Conservation (phyloP, 37 sponge, comb jelly and placozoan species). For the Crambe crambe region DNA sequence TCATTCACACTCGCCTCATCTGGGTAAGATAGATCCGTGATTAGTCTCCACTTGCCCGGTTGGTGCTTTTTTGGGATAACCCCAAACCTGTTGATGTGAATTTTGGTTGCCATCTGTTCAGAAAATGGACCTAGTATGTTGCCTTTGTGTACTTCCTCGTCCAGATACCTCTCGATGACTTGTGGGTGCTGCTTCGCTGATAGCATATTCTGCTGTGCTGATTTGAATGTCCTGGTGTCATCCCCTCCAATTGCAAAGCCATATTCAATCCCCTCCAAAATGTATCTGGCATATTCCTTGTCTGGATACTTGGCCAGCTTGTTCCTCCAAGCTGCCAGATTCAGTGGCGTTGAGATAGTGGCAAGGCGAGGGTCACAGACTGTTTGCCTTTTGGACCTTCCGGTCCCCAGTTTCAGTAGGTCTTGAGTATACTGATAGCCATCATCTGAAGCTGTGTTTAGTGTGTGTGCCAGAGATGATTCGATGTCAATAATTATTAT, state of each 20-base stretch:
- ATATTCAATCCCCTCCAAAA: no score
- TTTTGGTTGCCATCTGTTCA: background rate
- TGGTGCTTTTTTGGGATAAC: no score
- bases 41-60: no score
- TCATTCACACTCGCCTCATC: no score
- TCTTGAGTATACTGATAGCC: constrained; percentile 8
- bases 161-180: no score
- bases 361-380: background rate
- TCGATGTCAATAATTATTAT: no score
- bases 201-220: constrained; percentile 17
- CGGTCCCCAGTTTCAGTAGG: background rate
- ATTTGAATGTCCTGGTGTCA: background rate
- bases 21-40: no score
- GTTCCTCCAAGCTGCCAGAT: background rate
- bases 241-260: constrained; percentile 18
- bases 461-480: background rate
- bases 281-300: constrained; percentile 10
- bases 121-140: constrained; percentile 28
- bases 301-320: constrained; percentile 27
- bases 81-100: constrained; percentile 44
- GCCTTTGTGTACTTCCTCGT: no score
- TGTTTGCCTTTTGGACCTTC: background rate
- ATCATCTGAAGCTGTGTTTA: background rate
- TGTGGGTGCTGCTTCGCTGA: no score
- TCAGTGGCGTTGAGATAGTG: constrained; percentile 1